Evolutionary conservation across 1,140 invertebrate species (phyloP).

Genomic region (Elymnias hypermnestra): DNA sequence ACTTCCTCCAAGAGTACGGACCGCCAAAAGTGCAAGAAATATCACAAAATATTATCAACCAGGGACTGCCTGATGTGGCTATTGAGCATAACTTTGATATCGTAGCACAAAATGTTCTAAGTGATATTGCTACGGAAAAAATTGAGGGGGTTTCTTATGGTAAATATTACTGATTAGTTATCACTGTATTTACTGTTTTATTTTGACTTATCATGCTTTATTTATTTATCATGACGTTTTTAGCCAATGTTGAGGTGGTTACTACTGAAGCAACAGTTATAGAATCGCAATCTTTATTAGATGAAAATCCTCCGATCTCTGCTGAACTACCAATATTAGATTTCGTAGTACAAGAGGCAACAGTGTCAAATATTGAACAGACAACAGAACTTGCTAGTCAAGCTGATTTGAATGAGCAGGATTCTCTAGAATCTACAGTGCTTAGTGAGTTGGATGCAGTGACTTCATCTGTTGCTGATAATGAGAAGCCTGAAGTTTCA

Average conservation of each 20-base stretch:
- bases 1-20: conserved; percentile 54
- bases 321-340: conserved; percentile 6
- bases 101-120: conserved; percentile 4
- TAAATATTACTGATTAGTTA: too few species aligned
- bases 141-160: conserved; percentile 14
- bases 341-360: conserved; percentile 12
- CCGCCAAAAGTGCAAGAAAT: conserved; percentile 42
- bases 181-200: neutral
- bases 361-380: conserved; percentile 2
- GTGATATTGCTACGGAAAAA: conserved; percentile 6
- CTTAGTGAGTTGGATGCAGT: neutral
- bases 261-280: conserved; percentile 11
- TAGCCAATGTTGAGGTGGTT: conserved; percentile 7
- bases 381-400: neutral
- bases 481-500: neutral
- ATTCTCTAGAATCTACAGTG: neutral
- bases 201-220: too few species aligned
- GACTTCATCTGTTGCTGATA: neutral
- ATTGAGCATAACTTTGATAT: conserved; percentile 39
- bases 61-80: conserved; percentile 42
- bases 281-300: conserved; percentile 8
- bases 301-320: neutral
- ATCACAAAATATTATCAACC: conserved; percentile 34
- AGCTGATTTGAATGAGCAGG: conserved; percentile 7
- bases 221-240: conserved; percentile 1